A percentile compares a stretch with the other conserved stretches of the same genome.
Conservation (phyloP, 2,113 vertebrate species). For the Cottus gobio region DNA sequence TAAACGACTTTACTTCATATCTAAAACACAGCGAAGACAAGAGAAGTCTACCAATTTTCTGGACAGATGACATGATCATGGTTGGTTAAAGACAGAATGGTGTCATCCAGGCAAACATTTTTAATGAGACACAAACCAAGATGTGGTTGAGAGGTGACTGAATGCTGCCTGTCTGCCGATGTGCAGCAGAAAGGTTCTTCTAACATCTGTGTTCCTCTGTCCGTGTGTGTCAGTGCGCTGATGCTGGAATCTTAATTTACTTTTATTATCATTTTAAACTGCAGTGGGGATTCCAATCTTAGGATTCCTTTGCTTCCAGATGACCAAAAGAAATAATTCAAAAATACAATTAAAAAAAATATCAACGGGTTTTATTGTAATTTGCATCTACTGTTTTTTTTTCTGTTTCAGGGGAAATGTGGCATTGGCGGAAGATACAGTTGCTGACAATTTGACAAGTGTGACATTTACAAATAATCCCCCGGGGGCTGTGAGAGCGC, state of each 20-base stretch:
- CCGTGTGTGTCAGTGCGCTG: neutral
- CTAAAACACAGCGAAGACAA: neutral
- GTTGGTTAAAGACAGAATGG: constrained; percentile 60
- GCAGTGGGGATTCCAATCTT: constrained; percentile 14
- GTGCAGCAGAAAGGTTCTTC: constrained; percentile 29
- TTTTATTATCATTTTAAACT: constrained; percentile 3
- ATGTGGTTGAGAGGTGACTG: constrained; percentile 54
- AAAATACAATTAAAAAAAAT: constrained; percentile 35
- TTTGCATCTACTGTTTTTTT: constrained; percentile 24
- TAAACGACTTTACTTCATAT: constrained; percentile 1
- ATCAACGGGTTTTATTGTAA: constrained; percentile 32
- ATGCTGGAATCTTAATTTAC: neutral
- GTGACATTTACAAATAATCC: constrained; percentile 77
- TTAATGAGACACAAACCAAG: constrained; percentile 74
- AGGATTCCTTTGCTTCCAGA: constrained; percentile 14
- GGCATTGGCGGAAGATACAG: constrained; percentile 44
- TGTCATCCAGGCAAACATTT: constrained; percentile 78
- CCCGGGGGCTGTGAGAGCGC: constrained; percentile 57
- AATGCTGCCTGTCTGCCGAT: constrained; percentile 32
- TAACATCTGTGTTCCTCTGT: constrained; percentile 43
- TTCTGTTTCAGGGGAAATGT: constrained; percentile 23
- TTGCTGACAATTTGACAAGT: constrained; percentile 69
- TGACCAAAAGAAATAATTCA: constrained; percentile 30
- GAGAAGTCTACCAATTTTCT: constrained; percentile 3
- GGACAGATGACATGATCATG: constrained; percentile 69